These are phyloP conservation scores for Mustela nigripes DNA, from an alignment of 2,113 vertebrate species.

Conservation along the genomic window DNA sequence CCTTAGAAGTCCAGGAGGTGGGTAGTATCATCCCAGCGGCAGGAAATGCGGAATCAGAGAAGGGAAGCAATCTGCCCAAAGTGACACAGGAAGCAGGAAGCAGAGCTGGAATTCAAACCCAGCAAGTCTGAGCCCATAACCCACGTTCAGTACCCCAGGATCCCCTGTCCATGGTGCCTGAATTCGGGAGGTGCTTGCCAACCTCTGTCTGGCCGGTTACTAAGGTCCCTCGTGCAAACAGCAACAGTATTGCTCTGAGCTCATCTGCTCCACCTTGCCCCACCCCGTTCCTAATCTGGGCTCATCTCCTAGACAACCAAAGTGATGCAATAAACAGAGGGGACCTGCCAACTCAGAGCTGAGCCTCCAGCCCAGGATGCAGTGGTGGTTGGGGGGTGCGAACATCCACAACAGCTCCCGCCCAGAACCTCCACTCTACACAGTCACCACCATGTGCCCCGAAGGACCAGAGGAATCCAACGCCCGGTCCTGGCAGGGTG, in stretches of 20 bases:
- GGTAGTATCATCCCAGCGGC: background rate
- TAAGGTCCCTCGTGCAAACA: constrained; percentile 55
- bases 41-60: background rate
- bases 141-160: rapidly evolving
- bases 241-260: constrained; percentile 59
- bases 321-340: constrained; percentile 76
- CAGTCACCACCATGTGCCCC: background rate
- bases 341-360: background rate
- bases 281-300: constrained; percentile 67
- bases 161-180: background rate
- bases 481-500: background rate
- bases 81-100: background rate
- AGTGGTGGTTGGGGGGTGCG: background rate
- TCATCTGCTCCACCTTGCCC: constrained; percentile 51
- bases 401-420: background rate
- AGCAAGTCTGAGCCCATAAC: background rate
- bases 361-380: background rate
- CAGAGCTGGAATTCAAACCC: background rate
- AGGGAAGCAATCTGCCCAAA: background rate
- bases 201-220: constrained; percentile 21
- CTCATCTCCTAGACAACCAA: constrained; percentile 70
- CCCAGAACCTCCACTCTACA: background rate
- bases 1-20: too few relatives aligned
- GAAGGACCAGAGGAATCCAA: background rate
- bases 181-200: background rate